These are phyloP conservation scores for Gandaritis pyraliata DNA, from an alignment of 2,888 invertebrate genomes.

Conservation along the genomic window DNA sequence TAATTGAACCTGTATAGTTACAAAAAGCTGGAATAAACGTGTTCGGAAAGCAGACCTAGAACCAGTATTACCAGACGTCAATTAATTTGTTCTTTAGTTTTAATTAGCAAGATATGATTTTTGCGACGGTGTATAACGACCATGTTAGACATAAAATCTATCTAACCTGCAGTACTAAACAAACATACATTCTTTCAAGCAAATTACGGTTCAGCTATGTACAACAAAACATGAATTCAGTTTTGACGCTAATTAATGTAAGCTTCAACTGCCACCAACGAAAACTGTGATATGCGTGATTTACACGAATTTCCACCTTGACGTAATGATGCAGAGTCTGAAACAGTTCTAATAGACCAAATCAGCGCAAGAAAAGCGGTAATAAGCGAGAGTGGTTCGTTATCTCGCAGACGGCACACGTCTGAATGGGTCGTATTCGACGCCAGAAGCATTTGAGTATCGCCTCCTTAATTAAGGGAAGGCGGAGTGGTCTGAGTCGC, in stretches of 20 bases:
- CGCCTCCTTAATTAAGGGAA: slow-evolving; percentile 79
- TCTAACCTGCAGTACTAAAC: background rate
- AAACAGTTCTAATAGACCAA: slow-evolving; percentile 8
- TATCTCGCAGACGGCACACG: slow-evolving; percentile 74
- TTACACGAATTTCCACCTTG: slow-evolving; percentile 1
- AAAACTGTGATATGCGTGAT: background rate
- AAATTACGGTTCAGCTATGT: no score
- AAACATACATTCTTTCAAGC: no score
- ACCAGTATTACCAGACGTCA: background rate
- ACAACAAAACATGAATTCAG: no score
- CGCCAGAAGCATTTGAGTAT: slow-evolving; percentile 70
- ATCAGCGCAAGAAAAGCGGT: slow-evolving; percentile 57
- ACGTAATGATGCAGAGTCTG: slow-evolving; percentile 15
- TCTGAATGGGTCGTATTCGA: slow-evolving; percentile 69
- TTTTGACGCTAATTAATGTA: background rate
- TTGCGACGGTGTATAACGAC: background rate
- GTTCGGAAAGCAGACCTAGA: background rate
- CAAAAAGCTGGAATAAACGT: background rate
- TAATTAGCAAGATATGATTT: slow-evolving; percentile 1
- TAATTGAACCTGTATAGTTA: background rate
- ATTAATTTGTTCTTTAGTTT: slow-evolving; percentile 4
- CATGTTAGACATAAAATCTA: no score
- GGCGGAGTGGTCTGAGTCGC: slow-evolving; percentile 73
- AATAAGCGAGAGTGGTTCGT: slow-evolving; percentile 77
- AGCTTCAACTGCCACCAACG: background rate